Evolutionary conservation across 2,113 vertebrate species (phyloP).

Genomic region (Leucosticte australis): DNA sequence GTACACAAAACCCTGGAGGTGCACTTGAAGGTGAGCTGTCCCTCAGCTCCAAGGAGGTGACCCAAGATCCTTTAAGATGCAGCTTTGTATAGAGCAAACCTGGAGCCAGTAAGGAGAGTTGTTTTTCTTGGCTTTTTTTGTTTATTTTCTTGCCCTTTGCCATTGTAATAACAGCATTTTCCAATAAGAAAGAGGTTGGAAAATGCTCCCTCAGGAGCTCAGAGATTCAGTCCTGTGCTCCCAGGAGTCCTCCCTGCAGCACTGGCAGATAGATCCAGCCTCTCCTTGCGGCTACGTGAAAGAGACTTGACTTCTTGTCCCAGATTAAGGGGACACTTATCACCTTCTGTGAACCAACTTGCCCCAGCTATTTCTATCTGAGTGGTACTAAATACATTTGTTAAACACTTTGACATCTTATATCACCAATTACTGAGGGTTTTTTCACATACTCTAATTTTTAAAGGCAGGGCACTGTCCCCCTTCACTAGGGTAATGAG

Average conservation of each 20-base stretch:
- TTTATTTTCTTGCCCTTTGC: background rate
- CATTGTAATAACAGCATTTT: background rate
- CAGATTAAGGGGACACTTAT: background rate
- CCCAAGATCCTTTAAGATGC: background rate
- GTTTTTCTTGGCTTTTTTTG: background rate
- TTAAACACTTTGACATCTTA: background rate
- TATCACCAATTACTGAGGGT: background rate
- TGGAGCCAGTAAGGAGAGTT: background rate
- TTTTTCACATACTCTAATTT: background rate
- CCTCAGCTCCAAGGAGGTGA: background rate
- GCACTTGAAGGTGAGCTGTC: background rate
- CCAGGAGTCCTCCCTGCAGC: background rate
- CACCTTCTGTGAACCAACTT: background rate
- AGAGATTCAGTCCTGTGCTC: background rate
- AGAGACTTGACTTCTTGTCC: background rate
- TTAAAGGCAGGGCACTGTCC: background rate
- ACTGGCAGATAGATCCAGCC: background rate
- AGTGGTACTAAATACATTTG: background rate
- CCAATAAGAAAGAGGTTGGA: background rate
- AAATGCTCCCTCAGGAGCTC: background rate
- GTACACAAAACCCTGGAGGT: background rate
- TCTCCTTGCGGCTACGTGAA: background rate
- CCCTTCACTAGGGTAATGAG: background rate
- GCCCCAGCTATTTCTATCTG: background rate
- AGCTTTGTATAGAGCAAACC: background rate